These are phyloP conservation scores for Liasis olivaceus DNA, from an alignment of 2,797 vertebrate species.

Conservation along the genomic window DNA sequence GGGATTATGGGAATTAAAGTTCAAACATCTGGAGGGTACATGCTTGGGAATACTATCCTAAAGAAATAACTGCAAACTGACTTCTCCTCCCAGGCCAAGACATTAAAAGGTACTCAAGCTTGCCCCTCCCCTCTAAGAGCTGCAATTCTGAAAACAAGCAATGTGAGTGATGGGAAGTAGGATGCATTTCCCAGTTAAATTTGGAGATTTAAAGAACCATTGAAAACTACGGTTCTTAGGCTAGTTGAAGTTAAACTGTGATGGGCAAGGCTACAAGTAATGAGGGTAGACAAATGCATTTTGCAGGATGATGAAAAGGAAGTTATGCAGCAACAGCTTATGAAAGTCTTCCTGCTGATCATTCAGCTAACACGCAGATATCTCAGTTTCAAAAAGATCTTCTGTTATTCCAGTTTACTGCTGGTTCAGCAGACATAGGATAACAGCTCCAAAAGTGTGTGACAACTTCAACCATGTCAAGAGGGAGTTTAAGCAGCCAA, in stretches of 20 bases:
- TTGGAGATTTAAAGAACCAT: neutral
- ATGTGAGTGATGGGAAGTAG: neutral
- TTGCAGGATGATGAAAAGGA: neutral
- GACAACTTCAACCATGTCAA: neutral
- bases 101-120: neutral
- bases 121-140: neutral
- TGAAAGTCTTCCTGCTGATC: conserved; percentile 33
- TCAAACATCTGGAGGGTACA: neutral
- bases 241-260: neutral
- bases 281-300: neutral
- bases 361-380: neutral
- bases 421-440: conserved; percentile 1
- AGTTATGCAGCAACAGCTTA: conserved; percentile 18
- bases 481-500: neutral
- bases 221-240: neutral
- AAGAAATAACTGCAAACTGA: neutral
- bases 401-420: conserved; percentile 2
- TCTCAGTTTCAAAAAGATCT: neutral
- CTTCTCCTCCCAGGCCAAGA: neutral
- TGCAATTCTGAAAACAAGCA: neutral
- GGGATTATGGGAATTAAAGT: neutral
- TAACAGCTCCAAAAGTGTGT: neutral
- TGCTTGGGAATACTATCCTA: neutral
- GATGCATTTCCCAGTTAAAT: neutral
- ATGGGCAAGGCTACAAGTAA: neutral